Conservation (phyloP, 2,797 vertebrate species). For the Heterohyrax brucei region DNA sequence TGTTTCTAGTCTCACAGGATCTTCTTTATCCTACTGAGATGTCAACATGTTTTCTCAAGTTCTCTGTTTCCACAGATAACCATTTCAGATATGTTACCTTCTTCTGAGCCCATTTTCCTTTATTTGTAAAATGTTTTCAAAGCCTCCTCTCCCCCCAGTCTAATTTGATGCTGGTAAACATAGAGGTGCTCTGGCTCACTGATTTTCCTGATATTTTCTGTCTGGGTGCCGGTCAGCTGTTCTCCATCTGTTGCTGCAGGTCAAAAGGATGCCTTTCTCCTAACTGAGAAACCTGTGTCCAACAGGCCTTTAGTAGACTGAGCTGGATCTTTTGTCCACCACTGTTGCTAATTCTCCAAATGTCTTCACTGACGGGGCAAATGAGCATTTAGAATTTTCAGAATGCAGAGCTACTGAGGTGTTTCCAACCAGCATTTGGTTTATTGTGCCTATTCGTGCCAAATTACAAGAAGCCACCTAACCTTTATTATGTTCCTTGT, state of each 20-base stretch:
- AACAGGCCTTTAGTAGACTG: background rate
- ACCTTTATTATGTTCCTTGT: background rate
- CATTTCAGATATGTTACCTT: background rate
- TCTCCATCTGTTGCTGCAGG: background rate
- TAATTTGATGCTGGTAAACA: background rate
- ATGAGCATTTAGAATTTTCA: slow-evolving; percentile 12
- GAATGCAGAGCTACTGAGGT: background rate
- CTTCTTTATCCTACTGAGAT: background rate
- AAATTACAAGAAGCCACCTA: slow-evolving; percentile 8
- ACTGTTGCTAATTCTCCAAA: background rate
- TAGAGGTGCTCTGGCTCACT: background rate
- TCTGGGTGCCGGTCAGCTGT: background rate
- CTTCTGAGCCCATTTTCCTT: background rate
- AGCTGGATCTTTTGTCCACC: background rate
- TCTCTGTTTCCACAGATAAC: slow-evolving; percentile 10
- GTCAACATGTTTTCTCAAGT: background rate
- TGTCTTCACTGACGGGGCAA: background rate
- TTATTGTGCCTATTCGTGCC: background rate
- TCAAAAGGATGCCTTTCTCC: background rate
- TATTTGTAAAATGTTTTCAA: slow-evolving; percentile 4
- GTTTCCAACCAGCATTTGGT: background rate
- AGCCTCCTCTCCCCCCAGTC: background rate
- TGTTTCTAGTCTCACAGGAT: background rate
- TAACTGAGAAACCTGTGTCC: background rate
- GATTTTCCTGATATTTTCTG: background rate